phyloP scores from a whole-genome alignment of 2,797 vertebrate species.

The Rhabdomys pumilio region DNA sequence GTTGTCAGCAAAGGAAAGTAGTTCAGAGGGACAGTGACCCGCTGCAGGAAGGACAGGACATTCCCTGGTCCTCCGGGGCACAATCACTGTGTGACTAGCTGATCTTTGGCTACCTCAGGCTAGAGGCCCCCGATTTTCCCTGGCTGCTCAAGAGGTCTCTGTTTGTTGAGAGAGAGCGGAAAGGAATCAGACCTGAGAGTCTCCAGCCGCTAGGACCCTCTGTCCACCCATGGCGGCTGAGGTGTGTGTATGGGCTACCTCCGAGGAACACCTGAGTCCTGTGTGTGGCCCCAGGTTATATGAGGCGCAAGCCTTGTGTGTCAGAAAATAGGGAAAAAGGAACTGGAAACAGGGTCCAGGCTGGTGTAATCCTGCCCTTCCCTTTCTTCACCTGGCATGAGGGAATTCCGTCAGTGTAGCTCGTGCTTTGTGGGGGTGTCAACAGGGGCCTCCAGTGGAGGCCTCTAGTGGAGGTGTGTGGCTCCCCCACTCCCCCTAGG shows the following conservation, averaged over 20 bases:
- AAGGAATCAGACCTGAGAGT: neutral
- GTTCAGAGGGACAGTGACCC: constrained; percentile 5
- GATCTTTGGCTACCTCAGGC: neutral
- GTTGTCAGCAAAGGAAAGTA: neutral
- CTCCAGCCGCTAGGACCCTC: neutral
- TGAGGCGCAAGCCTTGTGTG: neutral
- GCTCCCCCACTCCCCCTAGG: neutral
- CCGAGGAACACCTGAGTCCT: constrained; percentile 44
- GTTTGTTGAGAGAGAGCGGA: neutral
- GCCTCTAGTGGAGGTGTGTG: neutral
- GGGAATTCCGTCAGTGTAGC: neutral
- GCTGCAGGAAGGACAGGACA: neutral
- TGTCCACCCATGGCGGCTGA: neutral
- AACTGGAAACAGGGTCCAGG: constrained; percentile 4
- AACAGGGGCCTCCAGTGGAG: neutral
- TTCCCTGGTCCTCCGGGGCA: neutral
- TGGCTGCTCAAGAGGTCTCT: constrained; percentile 49
- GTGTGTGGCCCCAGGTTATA: neutral
- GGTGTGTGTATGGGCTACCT: neutral
- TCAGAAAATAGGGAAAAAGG: constrained; percentile 33
- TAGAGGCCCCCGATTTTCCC: neutral
- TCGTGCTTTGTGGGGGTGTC: neutral
- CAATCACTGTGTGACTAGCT: neutral
- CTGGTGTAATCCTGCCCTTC: neutral
- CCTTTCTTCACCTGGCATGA: neutral